phyloP scores from a whole-genome alignment of 2,888 invertebrate genomes.

The Amphimallon solstitiale region DNA sequence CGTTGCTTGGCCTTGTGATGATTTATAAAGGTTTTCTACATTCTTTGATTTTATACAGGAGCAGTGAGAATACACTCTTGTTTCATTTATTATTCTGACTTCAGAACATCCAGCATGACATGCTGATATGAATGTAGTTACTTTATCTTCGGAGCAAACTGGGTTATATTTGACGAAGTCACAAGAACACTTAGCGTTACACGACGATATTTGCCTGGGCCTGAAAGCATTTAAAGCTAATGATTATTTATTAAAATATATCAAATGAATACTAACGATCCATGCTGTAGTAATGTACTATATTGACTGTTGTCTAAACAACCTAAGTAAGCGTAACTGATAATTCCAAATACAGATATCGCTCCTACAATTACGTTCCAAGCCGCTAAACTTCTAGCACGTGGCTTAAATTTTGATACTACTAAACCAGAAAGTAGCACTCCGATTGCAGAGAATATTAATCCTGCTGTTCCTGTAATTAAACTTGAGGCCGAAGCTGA shows the following conservation, averaged over 20 bases:
- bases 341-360: slow-evolving; percentile 71
- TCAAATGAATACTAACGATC: slow-evolving; percentile 21
- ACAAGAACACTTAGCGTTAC: slow-evolving; percentile 75
- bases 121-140: slow-evolving; percentile 77
- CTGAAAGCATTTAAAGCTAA: slow-evolving; percentile 49
- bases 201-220: slow-evolving; percentile 64
- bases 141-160: slow-evolving; percentile 73
- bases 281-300: neutral
- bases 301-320: slow-evolving; percentile 70
- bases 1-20: slow-evolving; percentile 58
- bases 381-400: slow-evolving; percentile 72
- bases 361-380: slow-evolving; percentile 77
- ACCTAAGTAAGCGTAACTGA: slow-evolving; percentile 74
- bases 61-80: slow-evolving; percentile 65
- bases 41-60: slow-evolving; percentile 60
- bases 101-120: slow-evolving; percentile 81
- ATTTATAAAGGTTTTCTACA: slow-evolving; percentile 18
- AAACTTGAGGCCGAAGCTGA: slow-evolving; percentile 80
- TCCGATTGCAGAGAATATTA: slow-evolving; percentile 76
- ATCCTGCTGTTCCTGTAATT: slow-evolving; percentile 76
- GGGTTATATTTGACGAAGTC: slow-evolving; percentile 79
- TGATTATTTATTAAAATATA: slow-evolving; percentile 4
- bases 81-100: slow-evolving; percentile 60
- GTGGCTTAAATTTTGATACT: slow-evolving; percentile 74
- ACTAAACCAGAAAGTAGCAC: slow-evolving; percentile 74